Base-by-base conservation (phyloP, 1,140 invertebrate species). In the Ooceraea biroi region DNA sequence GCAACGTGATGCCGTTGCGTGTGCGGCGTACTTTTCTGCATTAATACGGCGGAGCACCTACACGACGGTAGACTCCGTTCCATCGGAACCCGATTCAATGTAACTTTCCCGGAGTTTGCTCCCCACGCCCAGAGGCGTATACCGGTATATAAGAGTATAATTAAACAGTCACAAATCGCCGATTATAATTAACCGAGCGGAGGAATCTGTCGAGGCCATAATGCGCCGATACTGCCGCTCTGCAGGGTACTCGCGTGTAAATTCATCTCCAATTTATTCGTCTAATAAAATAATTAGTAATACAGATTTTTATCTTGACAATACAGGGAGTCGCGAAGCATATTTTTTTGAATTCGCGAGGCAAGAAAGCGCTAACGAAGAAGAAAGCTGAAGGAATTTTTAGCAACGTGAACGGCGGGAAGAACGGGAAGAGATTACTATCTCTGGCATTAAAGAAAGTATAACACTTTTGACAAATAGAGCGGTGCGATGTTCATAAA, bases 1-100 rank as follows among this genome's bases (percentile, higher is more conserved):
- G 46, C 68, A 86, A 85, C 17, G n/a, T 48, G 50, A 80, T 71
- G 76, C 61, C 36, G 30, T 80, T 80, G 76, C 65, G 66, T 55
- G 48, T 12, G 27, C 44, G 12, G 19, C 46, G n/a, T 58, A 30
- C 50, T 69, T 71, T 58, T 80, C 65, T 63, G 72, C 36, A 61
- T 58, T 76, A 65, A 68, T 68, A 12, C 25, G 22, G 11, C 11
- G 19, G 41, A 46, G 27, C 17, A 17, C 22, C 19, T 17, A 14
- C 10, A 0, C 22, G 22, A 19, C 55, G 8, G n/a, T 58, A 22
- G 25, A 22, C 50, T 55, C n/a, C 19, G 30, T 68, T 66, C 50
- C 25, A 72, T 57, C 69, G 55, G 3, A 80, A 84, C 60, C n/a
- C 58, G 66, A 57, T 71, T 48, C 22, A 22, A 55, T 7, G 48